Evolutionary conservation across 2,113 vertebrate species (phyloP), one percentile per base, ranked within the genome.

Genomic region (Microtus ochrogaster): DNA sequence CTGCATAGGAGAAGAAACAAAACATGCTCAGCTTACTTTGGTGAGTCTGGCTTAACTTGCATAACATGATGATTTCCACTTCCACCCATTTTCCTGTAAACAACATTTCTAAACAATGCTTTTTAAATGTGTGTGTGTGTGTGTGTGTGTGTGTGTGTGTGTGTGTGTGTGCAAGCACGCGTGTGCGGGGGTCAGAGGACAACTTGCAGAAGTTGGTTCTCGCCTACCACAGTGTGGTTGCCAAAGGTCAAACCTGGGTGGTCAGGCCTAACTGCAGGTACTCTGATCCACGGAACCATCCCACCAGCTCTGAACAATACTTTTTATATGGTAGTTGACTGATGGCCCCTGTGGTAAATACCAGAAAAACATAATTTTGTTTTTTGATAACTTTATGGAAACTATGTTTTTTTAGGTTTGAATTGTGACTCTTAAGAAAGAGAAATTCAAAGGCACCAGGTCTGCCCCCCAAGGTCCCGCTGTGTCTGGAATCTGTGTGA

Each of bases 391-490:
- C 88, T 86, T 92, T 85, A 84, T 89, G 79, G 36, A 78, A 92
- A 93, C 90, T 30, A 0, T 95, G 77, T 96, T 97, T 97, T 97
- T 83, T 85, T 94, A 96, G 90, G 94, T 96, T 96, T 93, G 95
- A 70, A 24, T 5, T 82, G 91, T 92, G 91, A 21, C 78, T 47
- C 83, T 92, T 82, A 94, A 95, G 90, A 96, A 81, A 89, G 73
- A 95, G 90, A 88, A 96, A 89, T 63, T 93, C 39, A 83, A 39
- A 97, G 78, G 83, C 95, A 78, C 86, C 33, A 7, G 26, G 91
- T 68, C 66, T 88, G 77, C 63, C 70, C 11, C 76, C 39, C 95
- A 76, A 52, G 94, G 63, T 41, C 86, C 58, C 22, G 52, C 93
- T 74, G 55, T 85, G 52, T 90, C 78, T 49, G 92, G 61, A 96